Conservation (phyloP, 2,797 vertebrate genomes). For the Tenualosa ilisha region DNA sequence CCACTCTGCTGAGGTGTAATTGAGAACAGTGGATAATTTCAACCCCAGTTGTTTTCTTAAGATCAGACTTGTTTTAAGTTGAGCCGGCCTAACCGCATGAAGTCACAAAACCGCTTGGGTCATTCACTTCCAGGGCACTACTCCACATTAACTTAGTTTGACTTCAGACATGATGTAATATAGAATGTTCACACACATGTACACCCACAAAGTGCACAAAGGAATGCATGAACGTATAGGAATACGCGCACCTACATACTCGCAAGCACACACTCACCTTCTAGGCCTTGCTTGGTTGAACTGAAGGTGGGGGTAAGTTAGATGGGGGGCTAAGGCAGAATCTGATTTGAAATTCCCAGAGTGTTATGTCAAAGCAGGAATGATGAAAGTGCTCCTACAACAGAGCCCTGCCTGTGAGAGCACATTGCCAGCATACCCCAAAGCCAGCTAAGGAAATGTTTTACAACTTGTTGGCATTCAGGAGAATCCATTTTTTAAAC, state of each 20-base stretch:
- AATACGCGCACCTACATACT: background rate
- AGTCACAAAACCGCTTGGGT: constrained; percentile 15
- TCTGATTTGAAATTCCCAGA: constrained; percentile 41
- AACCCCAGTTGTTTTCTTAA: constrained; percentile 26
- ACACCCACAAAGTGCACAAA: constrained; percentile 6
- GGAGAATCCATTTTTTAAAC: constrained; percentile 33
- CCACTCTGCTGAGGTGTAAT: background rate
- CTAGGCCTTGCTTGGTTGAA: background rate
- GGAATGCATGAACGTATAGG: background rate
- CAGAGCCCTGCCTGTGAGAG: constrained; percentile 44
- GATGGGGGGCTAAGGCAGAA: background rate
- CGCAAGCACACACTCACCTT: background rate
- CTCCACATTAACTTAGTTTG: constrained; percentile 32
- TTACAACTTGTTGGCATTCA: constrained; percentile 52
- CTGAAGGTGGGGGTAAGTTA: background rate
- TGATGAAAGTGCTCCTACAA: constrained; percentile 36
- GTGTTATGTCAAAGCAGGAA: constrained; percentile 39
- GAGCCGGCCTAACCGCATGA: constrained; percentile 27
- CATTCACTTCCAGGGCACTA: constrained; percentile 13
- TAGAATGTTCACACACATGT: constrained; percentile 12
- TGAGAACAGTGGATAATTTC: constrained; percentile 16
- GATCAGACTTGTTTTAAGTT: constrained; percentile 19
- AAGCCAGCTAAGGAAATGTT: constrained; percentile 45
- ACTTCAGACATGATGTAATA: constrained; percentile 42
- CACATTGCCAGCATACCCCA: constrained; percentile 38